phyloP scores from a whole-genome alignment of 2,113 vertebrate genomes.

The Taurulus bubalis region DNA sequence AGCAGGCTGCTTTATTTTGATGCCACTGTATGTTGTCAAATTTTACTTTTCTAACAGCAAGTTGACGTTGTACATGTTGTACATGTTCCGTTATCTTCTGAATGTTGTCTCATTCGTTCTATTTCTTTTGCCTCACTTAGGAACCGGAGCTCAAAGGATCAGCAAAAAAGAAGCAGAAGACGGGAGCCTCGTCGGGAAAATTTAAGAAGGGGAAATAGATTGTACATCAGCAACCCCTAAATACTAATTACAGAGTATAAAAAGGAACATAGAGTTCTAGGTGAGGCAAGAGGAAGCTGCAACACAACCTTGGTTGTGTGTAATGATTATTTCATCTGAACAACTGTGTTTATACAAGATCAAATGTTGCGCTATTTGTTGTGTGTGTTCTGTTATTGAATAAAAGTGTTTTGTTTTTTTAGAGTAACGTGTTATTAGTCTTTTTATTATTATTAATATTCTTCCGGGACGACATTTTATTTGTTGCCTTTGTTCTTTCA shows the following conservation, averaged over 20 bases:
- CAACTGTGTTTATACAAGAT: not conserved
- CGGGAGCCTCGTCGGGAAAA: constrained; percentile 77
- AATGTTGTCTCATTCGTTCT: not conserved
- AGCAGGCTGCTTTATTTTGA: not conserved
- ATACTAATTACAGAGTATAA: not conserved
- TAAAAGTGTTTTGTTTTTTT: constrained; percentile 42
- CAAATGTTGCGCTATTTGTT: no score
- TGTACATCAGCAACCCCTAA: not conserved
- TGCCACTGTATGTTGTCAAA: not conserved
- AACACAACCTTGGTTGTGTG: not conserved
- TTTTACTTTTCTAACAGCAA: not conserved
- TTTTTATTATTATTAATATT: not conserved
- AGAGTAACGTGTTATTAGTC: not conserved
- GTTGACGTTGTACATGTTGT: not conserved
- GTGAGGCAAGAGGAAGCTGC: not conserved
- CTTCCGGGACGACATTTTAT: not conserved
- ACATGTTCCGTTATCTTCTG: not conserved
- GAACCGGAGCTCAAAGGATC: constrained; percentile 89
- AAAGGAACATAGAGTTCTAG: not conserved
- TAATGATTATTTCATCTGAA: not conserved
- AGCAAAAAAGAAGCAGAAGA: constrained; percentile 92
- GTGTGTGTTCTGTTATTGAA: constrained; percentile 33
- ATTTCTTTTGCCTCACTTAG: constrained; percentile 47
- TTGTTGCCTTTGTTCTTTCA: not conserved
- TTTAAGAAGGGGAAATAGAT: constrained; percentile 87